Conservation (phyloP, 2,797 vertebrate species). For the Micropoecilia bifurca region DNA sequence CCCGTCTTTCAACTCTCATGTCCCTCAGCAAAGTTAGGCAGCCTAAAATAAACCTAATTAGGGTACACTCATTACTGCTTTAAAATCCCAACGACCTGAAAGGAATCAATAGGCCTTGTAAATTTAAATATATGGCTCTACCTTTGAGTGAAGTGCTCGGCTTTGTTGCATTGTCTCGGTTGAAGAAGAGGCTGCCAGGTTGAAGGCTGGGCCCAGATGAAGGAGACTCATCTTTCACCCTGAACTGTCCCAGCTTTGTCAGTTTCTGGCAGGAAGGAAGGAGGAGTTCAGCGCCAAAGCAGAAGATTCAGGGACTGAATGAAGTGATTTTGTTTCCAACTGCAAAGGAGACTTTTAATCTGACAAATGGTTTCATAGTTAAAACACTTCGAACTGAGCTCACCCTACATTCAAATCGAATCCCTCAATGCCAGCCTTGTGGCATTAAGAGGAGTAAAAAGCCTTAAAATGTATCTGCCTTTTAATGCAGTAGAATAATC, state of each 20-base stretch:
- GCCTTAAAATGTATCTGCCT: neutral
- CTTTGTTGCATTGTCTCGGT: slow-evolving; percentile 78
- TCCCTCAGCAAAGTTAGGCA: slow-evolving; percentile 3
- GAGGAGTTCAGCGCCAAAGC: neutral
- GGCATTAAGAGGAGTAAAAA: neutral
- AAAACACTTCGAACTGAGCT: neutral
- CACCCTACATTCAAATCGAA: neutral
- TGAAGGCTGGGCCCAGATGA: slow-evolving; percentile 74
- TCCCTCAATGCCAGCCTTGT: neutral
- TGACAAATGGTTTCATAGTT: slow-evolving; percentile 13
- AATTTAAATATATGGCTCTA: slow-evolving; percentile 42
- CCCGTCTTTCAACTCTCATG: slow-evolving; percentile 25
- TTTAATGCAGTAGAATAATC: neutral
- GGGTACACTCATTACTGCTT: neutral
- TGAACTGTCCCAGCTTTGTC: slow-evolving; percentile 91
- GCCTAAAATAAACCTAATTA: slow-evolving; percentile 26
- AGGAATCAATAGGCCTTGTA: slow-evolving; percentile 1
- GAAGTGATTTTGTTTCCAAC: slow-evolving; percentile 2
- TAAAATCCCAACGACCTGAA: slow-evolving; percentile 7
- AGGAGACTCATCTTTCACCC: slow-evolving; percentile 87
- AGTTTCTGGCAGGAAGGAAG: slow-evolving; percentile 79
- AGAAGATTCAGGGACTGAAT: neutral
- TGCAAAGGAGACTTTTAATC: slow-evolving; percentile 9
- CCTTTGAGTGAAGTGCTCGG: slow-evolving; percentile 68
- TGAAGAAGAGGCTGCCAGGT: slow-evolving; percentile 90